Base-by-base conservation (phyloP, 2,797 vertebrate genomes). In the Antennarius maculatus region DNA sequence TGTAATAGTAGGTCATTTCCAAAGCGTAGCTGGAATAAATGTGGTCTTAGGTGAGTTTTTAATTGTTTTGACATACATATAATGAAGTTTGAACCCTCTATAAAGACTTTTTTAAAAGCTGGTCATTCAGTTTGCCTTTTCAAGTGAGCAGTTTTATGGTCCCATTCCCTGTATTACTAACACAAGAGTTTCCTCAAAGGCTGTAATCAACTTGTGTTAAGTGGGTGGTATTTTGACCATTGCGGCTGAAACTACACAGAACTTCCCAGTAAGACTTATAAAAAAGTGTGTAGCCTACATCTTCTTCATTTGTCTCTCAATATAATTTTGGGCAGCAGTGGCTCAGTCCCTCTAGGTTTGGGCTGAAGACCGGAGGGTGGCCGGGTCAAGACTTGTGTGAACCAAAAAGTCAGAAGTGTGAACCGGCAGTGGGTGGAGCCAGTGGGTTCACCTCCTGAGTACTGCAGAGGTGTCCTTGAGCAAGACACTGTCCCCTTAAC, bases 161-260 rank as follows among this genome's bases (percentile, higher is more conserved):
- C 31, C 31, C 60, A 27, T 52, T 62, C 48, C 18, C 17, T 17
- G 17, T 51, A 52, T 50, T 45, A 18, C 43, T 67, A 28, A 39
- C 55, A 31, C 31, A 69, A 54, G 60, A 23, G 17, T 56, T n/a
- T 23, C 1, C 27, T 28, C 4, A 46, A 31, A 53, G 34, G 39
- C 48, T 68, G 7, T 34, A 27, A 7, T n/a, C 54, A 58, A 52
- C 28, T 65, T 59, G 39, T 61, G 62, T 66, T 45, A 60, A n/a
- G 31, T 11, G 7, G 8, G 31, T 1, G 31, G 5, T 34, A 34
- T 34, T 34, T 34, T 8, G 8, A 34, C 31, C 8, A 6, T 49
- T 53, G 16, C 8, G 8, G 41, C n/a, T 41, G 14, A 41, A 58
- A 49, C 65, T 39, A 23, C 23, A 48, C 16, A 31, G 5, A 54